These are phyloP conservation scores for Pseudococcus longispinus DNA, from an alignment of 2,888 invertebrate genomes.

Conservation along the genomic window DNA sequence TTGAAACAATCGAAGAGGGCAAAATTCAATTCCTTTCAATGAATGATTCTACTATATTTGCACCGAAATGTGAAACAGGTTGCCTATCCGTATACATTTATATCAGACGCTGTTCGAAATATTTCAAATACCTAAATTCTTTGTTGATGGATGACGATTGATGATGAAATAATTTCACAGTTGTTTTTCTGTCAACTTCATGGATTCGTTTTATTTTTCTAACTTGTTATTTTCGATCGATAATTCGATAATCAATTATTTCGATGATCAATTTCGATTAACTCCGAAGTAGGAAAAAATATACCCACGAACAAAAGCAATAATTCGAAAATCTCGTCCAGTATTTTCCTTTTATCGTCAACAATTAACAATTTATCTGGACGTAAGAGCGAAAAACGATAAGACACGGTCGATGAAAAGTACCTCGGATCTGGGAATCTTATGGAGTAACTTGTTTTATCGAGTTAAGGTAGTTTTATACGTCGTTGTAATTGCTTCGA, in stretches of 20 bases:
- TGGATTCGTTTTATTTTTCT: not conserved
- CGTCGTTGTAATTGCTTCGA: not conserved
- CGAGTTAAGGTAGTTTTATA: not conserved
- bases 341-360: not conserved
- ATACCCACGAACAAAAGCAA: not conserved
- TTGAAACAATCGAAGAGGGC: too few relatives aligned
- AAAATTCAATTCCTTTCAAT: too few relatives aligned
- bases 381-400: not conserved
- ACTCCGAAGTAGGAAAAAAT: not conserved
- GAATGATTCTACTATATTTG: too few relatives aligned
- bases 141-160: too few relatives aligned
- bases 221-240: not conserved
- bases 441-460: not conserved
- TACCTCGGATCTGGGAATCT: not conserved
- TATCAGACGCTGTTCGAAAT: too few relatives aligned
- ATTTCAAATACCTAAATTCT: too few relatives aligned
- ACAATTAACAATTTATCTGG: not conserved
- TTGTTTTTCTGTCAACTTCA: too few relatives aligned
- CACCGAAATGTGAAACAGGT: too few relatives aligned
- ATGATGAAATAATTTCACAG: too few relatives aligned
- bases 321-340: not conserved
- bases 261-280: not conserved
- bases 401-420: not conserved
- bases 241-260: not conserved
- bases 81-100: too few relatives aligned